Conservation (phyloP, 1,140 invertebrate species). For the Sitobion miscanthi region DNA sequence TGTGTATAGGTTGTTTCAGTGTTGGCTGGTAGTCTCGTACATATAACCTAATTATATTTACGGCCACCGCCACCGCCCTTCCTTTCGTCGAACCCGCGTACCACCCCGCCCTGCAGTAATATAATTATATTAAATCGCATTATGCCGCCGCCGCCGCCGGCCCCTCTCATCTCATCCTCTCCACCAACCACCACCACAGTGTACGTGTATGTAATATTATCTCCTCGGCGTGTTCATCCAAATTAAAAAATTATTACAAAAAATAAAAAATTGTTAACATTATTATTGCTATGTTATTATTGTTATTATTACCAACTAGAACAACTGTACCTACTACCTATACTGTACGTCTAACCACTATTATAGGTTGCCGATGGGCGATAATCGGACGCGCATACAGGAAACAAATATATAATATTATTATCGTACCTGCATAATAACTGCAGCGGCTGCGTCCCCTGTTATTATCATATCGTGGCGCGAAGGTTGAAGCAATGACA, state of each 20-base stretch:
- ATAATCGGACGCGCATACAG: constrained; percentile 35
- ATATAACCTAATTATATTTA: constrained; percentile 47
- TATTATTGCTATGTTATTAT: constrained; percentile 22
- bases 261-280: background rate
- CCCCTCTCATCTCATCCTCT: background rate
- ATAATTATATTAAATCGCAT: constrained; percentile 36
- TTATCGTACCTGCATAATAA: background rate
- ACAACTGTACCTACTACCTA: background rate
- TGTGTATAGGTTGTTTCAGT: too few species aligned
- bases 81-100: background rate
- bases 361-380: background rate
- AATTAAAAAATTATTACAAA: background rate
- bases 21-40: background rate
- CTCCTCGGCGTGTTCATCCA: background rate
- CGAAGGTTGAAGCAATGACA: constrained; percentile 25
- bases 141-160: background rate
- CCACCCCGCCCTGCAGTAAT: background rate
- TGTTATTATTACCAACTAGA: constrained; percentile 14
- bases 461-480: constrained; percentile 6
- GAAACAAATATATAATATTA: constrained; percentile 2
- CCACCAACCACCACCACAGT: background rate
- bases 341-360: background rate
- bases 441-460: background rate
- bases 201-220: background rate
- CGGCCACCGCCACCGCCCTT: background rate